Evolutionary conservation across 2,113 vertebrate genomes (phyloP).

Genomic region (Nothoprocta pentlandii): DNA sequence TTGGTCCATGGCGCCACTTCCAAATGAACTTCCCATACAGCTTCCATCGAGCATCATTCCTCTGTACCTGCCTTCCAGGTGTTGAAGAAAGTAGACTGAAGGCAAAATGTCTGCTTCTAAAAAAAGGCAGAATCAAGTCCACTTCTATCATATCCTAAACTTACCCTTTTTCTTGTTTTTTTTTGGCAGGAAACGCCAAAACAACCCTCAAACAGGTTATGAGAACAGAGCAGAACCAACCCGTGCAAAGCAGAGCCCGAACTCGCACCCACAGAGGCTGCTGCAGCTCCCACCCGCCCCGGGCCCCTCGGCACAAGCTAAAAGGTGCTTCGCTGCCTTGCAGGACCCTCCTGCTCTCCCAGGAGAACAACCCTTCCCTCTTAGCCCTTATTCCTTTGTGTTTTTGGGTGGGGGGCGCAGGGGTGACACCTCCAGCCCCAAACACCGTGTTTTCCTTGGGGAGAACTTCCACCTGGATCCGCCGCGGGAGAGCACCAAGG

Average conservation of each 20-base stretch:
- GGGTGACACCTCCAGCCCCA: neutral
- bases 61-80: neutral
- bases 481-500: neutral
- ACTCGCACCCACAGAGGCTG: neutral
- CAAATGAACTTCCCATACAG: neutral
- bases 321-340: neutral
- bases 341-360: neutral
- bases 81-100: neutral
- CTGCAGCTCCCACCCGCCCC: neutral
- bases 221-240: neutral
- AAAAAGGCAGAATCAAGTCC: slow-evolving; percentile 11
- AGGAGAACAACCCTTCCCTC: neutral
- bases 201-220: slow-evolving; percentile 5
- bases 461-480: neutral
- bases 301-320: neutral
- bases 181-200: neutral
- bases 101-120: neutral
- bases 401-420: neutral
- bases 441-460: neutral
- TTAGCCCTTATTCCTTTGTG: neutral
- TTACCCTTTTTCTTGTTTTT: neutral
- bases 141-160: neutral
- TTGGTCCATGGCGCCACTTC: neutral
- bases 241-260: neutral
- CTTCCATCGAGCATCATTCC: neutral